Evolutionary conservation across 1,140 invertebrate species (phyloP).

Genomic region (Ptiloglossa arizonensis): DNA sequence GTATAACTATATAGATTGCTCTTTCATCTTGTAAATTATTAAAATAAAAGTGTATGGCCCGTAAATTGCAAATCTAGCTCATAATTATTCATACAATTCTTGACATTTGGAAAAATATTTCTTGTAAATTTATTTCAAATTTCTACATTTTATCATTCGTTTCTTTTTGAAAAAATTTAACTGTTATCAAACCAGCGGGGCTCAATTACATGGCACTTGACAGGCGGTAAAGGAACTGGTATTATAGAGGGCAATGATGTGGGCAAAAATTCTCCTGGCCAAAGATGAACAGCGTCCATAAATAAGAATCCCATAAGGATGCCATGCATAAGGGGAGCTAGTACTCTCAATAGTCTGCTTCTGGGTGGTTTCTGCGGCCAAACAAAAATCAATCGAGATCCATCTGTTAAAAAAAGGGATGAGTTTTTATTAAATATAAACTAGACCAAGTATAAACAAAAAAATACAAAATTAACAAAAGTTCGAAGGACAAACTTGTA

Average conservation of each 20-base stretch:
- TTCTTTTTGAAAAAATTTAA: slow-evolving; percentile 35
- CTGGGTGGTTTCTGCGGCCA: slow-evolving; percentile 73
- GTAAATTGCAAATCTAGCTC: too few species aligned
- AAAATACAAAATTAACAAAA: not conserved
- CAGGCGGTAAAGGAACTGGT: slow-evolving; percentile 65
- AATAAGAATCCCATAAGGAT: slow-evolving; percentile 68
- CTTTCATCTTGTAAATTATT: too few species aligned
- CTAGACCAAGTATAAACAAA: not conserved
- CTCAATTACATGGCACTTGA: slow-evolving; percentile 77
- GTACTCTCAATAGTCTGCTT: slow-evolving; percentile 55
- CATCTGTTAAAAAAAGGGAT: slow-evolving; percentile 55
- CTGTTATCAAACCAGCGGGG: slow-evolving; percentile 74
- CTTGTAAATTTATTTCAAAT: slow-evolving; percentile 86
- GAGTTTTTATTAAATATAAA: not conserved
- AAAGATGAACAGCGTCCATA: slow-evolving; percentile 71
- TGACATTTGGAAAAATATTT: slow-evolving; percentile 77
- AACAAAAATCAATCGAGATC: slow-evolving; percentile 74
- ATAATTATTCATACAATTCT: slow-evolving; percentile 76
- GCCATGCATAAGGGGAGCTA: slow-evolving; percentile 67
- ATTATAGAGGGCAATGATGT: slow-evolving; percentile 63
- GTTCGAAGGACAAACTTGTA: slow-evolving; percentile 48
- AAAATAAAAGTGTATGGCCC: too few species aligned
- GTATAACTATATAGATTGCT: slow-evolving; percentile 82
- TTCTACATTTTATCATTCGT: slow-evolving; percentile 82
- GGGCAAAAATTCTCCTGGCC: slow-evolving; percentile 78